A percentile compares a stretch with the other conserved stretches of the same genome.
Evolutionary conservation across 2,797 vertebrate species (phyloP).

Genomic region (Meriones psammophilus): DNA sequence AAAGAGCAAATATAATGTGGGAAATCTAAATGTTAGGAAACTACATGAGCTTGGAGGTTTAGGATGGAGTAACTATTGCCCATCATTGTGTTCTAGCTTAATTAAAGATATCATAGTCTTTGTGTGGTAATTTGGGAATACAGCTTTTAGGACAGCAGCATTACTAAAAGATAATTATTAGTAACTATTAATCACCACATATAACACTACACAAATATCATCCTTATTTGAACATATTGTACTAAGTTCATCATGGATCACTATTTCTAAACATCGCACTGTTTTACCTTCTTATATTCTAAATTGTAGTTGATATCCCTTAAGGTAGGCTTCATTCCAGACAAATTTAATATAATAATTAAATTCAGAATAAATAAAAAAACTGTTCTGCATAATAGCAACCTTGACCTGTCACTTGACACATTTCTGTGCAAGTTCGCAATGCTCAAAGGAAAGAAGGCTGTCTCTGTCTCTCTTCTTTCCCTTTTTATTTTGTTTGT

Average conservation of each 20-base stretch:
- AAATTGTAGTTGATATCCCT: neutral
- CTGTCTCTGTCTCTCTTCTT: neutral
- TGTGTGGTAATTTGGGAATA: too few species aligned
- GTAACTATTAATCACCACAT: too few species aligned
- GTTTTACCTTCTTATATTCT: neutral
- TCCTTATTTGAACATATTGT: too few species aligned
- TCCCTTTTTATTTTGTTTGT: neutral
- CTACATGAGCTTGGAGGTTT: too few species aligned
- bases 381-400: neutral
- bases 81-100: too few species aligned
- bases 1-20: too few species aligned
- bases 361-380: neutral
- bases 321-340: neutral
- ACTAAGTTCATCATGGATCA: neutral
- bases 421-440: neutral
- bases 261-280: neutral
- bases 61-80: too few species aligned
- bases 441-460: neutral
- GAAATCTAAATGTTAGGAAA: too few species aligned
- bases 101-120: too few species aligned
- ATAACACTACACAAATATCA: neutral
- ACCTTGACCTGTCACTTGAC: neutral
- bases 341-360: too few species aligned
- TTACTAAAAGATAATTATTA: too few species aligned
- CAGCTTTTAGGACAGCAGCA: too few species aligned